phyloP scores from a whole-genome alignment of 2,113 vertebrate genomes.

The Anthoscopus minutus region DNA sequence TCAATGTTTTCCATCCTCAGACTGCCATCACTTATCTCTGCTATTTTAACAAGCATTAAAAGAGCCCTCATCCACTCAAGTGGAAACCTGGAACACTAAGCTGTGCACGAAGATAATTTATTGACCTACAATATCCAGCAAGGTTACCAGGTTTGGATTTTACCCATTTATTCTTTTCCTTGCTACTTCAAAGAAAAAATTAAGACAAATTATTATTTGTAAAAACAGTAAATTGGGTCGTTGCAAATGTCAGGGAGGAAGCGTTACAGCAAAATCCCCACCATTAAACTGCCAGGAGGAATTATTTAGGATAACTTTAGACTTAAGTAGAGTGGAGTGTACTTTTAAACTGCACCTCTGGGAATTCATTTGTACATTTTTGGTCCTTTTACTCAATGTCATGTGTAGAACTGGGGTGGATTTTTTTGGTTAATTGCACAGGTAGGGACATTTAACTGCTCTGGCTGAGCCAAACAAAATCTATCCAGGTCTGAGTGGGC shows the following conservation, averaged over 20 bases:
- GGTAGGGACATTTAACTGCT: background rate
- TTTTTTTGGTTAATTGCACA: background rate
- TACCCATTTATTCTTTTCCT: background rate
- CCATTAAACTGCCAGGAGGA: conserved; percentile 23
- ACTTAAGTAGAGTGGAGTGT: background rate
- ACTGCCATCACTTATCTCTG: conserved; percentile 8
- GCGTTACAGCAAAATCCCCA: background rate
- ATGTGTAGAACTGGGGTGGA: background rate
- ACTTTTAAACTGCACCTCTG: background rate
- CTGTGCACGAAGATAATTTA: conserved; percentile 61
- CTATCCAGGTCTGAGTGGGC: background rate
- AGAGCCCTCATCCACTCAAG: conserved; percentile 14
- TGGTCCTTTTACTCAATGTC: background rate
- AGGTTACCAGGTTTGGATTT: conserved; percentile 40
- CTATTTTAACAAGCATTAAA: conserved; percentile 53
- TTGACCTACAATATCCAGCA: conserved; percentile 51
- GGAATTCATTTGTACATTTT: background rate
- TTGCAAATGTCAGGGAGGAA: conserved; percentile 24
- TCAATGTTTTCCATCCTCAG: conserved; percentile 31
- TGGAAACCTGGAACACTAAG: conserved; percentile 43
- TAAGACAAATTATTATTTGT: conserved; percentile 31
- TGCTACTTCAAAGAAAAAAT: conserved; percentile 44
- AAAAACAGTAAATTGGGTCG: conserved; percentile 21
- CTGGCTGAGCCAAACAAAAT: background rate
- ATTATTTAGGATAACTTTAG: conserved; percentile 11